Evolutionary conservation across 1,140 invertebrate species (phyloP), one percentile per base, ranked within the genome.

Genomic region (Eurytemora carolleeae): DNA sequence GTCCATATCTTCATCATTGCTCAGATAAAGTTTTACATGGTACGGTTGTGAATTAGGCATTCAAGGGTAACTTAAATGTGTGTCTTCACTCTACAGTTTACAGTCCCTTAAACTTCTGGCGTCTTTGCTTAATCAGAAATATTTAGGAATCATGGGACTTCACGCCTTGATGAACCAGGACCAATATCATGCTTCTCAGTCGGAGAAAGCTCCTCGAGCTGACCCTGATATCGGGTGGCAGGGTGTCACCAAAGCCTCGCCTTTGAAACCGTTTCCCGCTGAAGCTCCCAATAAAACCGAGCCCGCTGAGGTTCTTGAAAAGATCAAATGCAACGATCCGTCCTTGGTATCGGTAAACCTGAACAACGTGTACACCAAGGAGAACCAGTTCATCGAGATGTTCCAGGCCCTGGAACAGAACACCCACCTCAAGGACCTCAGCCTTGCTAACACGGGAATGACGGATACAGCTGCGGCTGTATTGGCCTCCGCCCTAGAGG

Each of bases 141-240:
- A n/a, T n/a, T n/a, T n/a, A n/a, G n/a, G n/a, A n/a, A 95, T 96
- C 74, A 79, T 97, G 64, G 94, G 94, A 68, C 94, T 98, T 76
- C 94, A 98, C 75, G 95, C 93, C 58, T 95, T 98, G 87, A 87
- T 98, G 82, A 98, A 97, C 75, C 95, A 98, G 78, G 92, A 95
- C 71, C 94, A 98, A 73, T 98, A 95, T 74, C 90, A 98, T 74
- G 91, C 92, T 59, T 94, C 92, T 53, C 73, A 91, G 56, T 71
- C 87, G 60, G 91, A 91, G 74, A 90, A 89, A 74, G 86, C 90
- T 71, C 84, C 84, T 24, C 58, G 26, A 25, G 15, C 60, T 17
- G 60, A 62, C 21, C 57, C 60, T 1, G 21, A 53, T 16, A 62
- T 62, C 26, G 60, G 86, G 59, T 89, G 85, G 86, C 85, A 88